Evolutionary conservation across 1,140 invertebrate genomes (phyloP).

Genomic region (Goniozus legneri): DNA sequence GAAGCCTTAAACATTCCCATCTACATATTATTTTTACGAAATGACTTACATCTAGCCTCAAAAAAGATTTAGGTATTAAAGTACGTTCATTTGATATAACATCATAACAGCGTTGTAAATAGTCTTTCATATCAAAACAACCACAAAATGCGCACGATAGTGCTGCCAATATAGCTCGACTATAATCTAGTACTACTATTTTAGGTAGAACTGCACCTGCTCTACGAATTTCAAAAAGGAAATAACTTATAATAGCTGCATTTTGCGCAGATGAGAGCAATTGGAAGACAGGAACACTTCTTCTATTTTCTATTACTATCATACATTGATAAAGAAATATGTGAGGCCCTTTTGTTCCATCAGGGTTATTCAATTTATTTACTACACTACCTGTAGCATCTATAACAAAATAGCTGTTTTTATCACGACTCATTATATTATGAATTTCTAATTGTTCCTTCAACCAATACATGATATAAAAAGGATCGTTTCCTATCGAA

Average conservation of each 20-base stretch:
- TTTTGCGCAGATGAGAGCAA: not conserved
- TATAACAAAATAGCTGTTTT: not conserved
- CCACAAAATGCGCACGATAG: conserved; percentile 1
- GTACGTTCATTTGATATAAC: not conserved
- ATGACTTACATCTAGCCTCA: conserved; percentile 7
- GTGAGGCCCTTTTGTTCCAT: not conserved
- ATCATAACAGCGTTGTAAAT: conserved; percentile 12
- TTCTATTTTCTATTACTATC: not conserved
- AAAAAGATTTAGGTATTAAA: not conserved
- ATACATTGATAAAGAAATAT: conserved; percentile 2
- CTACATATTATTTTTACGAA: conserved; percentile 1
- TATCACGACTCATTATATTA: not conserved
- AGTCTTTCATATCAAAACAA: conserved; percentile 4
- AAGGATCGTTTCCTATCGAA: not conserved
- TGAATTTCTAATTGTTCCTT: not conserved
- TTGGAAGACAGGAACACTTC: conserved; percentile 3
- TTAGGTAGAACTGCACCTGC: not conserved
- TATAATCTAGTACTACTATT: conserved; percentile 1
- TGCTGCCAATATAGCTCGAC: conserved; percentile 6
- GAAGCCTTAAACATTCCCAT: conserved; percentile 5
- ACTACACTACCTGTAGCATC: not conserved
- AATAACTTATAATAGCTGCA: not conserved
- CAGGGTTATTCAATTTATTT: not conserved
- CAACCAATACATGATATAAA: conserved; percentile 5
- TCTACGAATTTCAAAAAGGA: not conserved